Percentiles rank a stretch among this genome's conserved stretches.
Evolutionary conservation across 2,113 vertebrate genomes (phyloP).

Genomic region (Neopipo cinnamomea): DNA sequence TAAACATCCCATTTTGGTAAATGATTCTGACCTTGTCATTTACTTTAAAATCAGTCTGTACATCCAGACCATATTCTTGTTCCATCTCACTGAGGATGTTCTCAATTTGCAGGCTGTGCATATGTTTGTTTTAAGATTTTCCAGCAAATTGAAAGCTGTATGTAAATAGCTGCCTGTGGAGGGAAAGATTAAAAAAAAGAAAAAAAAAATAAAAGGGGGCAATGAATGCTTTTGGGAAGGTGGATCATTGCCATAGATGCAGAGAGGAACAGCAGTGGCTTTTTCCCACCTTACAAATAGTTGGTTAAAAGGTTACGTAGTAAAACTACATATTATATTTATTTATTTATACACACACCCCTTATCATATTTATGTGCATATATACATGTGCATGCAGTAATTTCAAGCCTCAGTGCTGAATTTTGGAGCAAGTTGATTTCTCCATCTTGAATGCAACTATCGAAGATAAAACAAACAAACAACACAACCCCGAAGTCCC

Average conservation of each 20-base stretch:
- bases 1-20: not conserved
- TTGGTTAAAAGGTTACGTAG: not conserved
- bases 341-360: too few species aligned
- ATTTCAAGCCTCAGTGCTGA: not conserved
- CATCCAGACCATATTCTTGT: not conserved
- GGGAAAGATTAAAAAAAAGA: not conserved
- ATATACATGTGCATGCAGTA: accelerated
- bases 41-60: not conserved
- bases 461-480: not conserved
- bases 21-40: not conserved
- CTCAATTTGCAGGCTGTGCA: not conserved
- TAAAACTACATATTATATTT: not conserved
- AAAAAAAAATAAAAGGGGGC: accelerated
- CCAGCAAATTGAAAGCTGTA: not conserved
- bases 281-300: not conserved
- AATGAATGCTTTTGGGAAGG: not conserved
- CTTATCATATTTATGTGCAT: not conserved
- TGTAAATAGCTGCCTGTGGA: slow-evolving; percentile 3
- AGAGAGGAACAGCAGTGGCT: not conserved
- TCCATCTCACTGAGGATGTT: not conserved
- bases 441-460: not conserved
- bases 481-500: not conserved
- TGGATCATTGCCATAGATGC: not conserved
- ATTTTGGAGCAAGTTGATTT: not conserved
- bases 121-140: slow-evolving; percentile 12